phyloP scores from a whole-genome alignment of 2,113 vertebrate genomes.

The Cricetomys ansorgei region DNA sequence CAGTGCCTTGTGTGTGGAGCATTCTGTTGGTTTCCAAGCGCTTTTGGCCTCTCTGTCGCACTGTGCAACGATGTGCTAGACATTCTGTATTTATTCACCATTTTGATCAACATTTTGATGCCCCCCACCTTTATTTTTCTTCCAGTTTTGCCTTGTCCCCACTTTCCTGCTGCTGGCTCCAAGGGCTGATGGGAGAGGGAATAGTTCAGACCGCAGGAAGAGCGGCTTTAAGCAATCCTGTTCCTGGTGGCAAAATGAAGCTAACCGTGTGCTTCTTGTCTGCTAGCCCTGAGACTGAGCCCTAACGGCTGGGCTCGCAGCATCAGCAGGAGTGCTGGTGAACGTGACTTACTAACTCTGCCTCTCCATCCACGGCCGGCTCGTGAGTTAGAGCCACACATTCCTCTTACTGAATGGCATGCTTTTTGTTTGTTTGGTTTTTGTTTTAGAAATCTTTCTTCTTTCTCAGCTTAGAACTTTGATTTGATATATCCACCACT shows the following conservation, averaged over 20 bases:
- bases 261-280: background rate
- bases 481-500: background rate
- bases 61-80: conserved; percentile 18
- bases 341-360: background rate
- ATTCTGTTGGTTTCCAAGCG: conserved; percentile 33
- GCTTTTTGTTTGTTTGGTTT: background rate
- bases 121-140: conserved; percentile 18
- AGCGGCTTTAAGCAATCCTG: background rate
- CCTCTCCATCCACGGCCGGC: background rate
- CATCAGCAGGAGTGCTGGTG: background rate
- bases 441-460: background rate
- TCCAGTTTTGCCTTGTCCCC: background rate
- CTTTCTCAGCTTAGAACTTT: conserved; percentile 6
- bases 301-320: background rate
- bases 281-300: background rate
- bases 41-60: conserved; percentile 42
- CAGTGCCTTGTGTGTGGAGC: conserved; percentile 26
- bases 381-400: background rate
- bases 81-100: conserved; percentile 43
- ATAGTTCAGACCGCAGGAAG: background rate
- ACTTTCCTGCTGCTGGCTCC: conserved; percentile 6
- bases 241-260: conserved; percentile 20
- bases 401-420: background rate
- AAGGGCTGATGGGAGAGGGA: background rate
- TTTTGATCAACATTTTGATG: conserved; percentile 45